phyloP scores from a whole-genome alignment of 2,888 invertebrate species.

The Holacanthella duospinosa region DNA sequence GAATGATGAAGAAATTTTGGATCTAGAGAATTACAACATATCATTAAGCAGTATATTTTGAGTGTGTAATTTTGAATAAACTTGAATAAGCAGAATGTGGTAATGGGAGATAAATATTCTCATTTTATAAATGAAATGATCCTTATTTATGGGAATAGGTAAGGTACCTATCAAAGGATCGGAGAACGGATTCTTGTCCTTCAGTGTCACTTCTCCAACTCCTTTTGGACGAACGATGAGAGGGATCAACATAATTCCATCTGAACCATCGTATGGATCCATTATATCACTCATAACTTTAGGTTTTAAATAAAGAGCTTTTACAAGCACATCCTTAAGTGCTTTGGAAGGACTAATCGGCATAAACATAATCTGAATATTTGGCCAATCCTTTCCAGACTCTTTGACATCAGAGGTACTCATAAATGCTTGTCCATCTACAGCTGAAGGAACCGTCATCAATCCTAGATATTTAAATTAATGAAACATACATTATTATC shows the following conservation, averaged over 20 bases:
- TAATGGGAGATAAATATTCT: too few species aligned
- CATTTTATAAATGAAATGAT: too few species aligned
- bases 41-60: too few species aligned
- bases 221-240: constrained; percentile 25
- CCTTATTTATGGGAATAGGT: too few species aligned
- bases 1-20: too few species aligned
- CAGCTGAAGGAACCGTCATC: constrained; percentile 15
- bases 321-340: constrained; percentile 11
- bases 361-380: constrained; percentile 61
- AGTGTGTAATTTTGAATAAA: too few species aligned
- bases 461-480: too few species aligned
- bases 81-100: too few species aligned
- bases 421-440: constrained; percentile 15
- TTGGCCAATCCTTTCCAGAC: constrained; percentile 55
- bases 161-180: constrained; percentile 20
- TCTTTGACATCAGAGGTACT: constrained; percentile 13
- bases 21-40: too few species aligned
- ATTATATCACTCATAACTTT: constrained; percentile 8
- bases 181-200: constrained; percentile 22
- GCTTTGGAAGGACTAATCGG: constrained; percentile 14
- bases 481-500: too few species aligned
- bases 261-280: constrained; percentile 18
- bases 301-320: neutral
- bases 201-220: constrained; percentile 22
- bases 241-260: constrained; percentile 16